Evolutionary conservation across 2,113 vertebrate genomes (phyloP).

Genomic region (Sula dactylatra): DNA sequence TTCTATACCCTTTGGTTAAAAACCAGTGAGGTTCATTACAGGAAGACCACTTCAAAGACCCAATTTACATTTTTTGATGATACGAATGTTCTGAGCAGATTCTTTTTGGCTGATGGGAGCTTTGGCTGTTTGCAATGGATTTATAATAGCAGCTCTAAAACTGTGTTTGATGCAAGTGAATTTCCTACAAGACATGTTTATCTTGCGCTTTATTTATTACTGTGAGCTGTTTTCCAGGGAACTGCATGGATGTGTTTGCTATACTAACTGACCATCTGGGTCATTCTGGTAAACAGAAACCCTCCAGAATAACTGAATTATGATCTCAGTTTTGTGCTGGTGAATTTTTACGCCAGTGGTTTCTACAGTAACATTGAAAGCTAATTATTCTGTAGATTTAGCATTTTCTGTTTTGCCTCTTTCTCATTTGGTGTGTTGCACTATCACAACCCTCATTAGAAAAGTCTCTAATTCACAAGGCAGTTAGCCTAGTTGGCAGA

Average conservation of each 20-base stretch:
- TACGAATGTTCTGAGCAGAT: background rate
- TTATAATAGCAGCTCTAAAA: background rate
- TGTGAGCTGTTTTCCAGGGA: background rate
- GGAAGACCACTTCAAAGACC: background rate
- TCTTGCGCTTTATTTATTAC: background rate
- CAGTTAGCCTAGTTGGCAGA: background rate
- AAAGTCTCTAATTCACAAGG: background rate
- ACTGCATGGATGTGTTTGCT: background rate
- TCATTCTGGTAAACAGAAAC: background rate
- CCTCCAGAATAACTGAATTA: background rate
- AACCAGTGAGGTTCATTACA: background rate
- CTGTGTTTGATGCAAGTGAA: background rate
- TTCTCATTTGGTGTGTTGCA: background rate
- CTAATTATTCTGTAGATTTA: background rate
- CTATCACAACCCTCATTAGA: rapidly evolving
- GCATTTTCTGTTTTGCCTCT: background rate
- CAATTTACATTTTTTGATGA: background rate
- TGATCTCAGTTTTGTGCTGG: background rate
- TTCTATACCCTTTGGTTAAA: slow-evolving; percentile 13
- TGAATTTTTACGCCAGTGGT: background rate
- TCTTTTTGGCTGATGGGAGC: background rate
- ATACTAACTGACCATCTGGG: background rate
- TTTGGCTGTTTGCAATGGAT: background rate
- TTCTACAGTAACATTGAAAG: background rate
- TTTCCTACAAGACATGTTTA: background rate